phyloP scores from a whole-genome alignment of 2,797 vertebrate genomes.

The Spinus olivaceus region DNA sequence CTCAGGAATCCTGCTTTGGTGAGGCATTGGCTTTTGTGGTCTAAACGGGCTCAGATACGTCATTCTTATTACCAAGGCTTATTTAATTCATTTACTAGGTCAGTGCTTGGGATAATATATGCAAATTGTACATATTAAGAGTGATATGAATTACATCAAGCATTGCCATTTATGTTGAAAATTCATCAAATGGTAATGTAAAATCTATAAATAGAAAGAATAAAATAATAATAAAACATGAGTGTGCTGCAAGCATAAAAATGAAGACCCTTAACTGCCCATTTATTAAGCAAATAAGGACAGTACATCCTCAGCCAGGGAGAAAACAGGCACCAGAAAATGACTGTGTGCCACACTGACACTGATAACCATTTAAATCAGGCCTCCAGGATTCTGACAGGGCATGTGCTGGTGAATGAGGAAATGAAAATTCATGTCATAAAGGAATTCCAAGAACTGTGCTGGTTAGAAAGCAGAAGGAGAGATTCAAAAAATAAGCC shows the following conservation, averaged over 20 bases:
- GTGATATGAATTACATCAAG: constrained; percentile 53
- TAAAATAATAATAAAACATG: constrained; percentile 63
- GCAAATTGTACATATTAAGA: constrained; percentile 64
- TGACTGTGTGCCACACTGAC: not conserved
- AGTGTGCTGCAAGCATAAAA: constrained; percentile 43
- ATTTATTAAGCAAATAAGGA: constrained; percentile 63
- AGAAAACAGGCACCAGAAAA: constrained; percentile 22
- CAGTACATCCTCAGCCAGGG: not conserved
- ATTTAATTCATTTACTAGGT: constrained; percentile 64
- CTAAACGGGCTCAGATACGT: constrained; percentile 23
- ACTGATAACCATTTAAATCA: constrained; percentile 28
- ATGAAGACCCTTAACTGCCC: constrained; percentile 48
- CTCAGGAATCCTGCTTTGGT: not conserved
- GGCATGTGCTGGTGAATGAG: not conserved
- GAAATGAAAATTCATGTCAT: constrained; percentile 22
- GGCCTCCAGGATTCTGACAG: not conserved
- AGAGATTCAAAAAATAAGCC: constrained; percentile 15
- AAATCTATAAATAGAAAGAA: constrained; percentile 66
- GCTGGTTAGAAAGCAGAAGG: not conserved
- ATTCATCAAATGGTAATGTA: constrained; percentile 62
- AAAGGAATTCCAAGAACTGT: constrained; percentile 6
- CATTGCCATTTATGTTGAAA: constrained; percentile 46
- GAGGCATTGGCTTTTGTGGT: constrained; percentile 20
- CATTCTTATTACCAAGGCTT: constrained; percentile 47
- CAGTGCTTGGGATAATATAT: constrained; percentile 64